Base-by-base conservation (phyloP, 2,797 vertebrate genomes). In the Choloepus didactylus region DNA sequence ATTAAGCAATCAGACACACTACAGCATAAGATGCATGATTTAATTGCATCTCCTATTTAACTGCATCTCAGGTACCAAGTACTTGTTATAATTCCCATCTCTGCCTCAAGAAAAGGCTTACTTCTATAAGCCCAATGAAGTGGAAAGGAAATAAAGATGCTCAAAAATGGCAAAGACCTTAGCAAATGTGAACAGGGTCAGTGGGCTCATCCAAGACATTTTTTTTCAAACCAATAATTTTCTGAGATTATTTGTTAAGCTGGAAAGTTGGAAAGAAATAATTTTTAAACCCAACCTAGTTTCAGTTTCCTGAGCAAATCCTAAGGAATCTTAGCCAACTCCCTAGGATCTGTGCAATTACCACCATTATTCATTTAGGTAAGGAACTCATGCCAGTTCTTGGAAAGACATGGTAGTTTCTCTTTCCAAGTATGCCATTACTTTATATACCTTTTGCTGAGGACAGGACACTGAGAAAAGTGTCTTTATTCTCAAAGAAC, bases 271-370 rank as follows among this genome's bases (percentile, higher is more conserved):
- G 41, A 79, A 94, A 93, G 19, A 89, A 72, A 69, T 2, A 49
- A 29, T 27, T 31, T 77, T 59, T 67, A 72, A 93, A 77, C 12
- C 38, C 44, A 66, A 38, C 9, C 29, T 83, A 7, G 44, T 85
- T 97, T 94, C 82, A 31, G 19, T 60, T 96, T 93, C 81, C n/a
- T 49, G 93, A 90, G 70, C 25, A 75, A 85, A 10, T 94, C 7
- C 38, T 90, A 44, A 91, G 16, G 44, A 89, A 8, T 92, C 23
- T 4, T 64, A 87, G n/a, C 70, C 35, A 94, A 49, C 25, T 87
- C 18, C 18, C 6, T 44, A 70, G 9, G 29, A 88, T 6, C 64
- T 75, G 6, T 51, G 54, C 38, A 88, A 66, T 88, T 79, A 62
- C 38, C 49, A 92, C 7, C 82, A 76, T 27, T 89, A 76, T 69